Conservation (phyloP, 2,888 invertebrate species). For the Tholera decimalis region DNA sequence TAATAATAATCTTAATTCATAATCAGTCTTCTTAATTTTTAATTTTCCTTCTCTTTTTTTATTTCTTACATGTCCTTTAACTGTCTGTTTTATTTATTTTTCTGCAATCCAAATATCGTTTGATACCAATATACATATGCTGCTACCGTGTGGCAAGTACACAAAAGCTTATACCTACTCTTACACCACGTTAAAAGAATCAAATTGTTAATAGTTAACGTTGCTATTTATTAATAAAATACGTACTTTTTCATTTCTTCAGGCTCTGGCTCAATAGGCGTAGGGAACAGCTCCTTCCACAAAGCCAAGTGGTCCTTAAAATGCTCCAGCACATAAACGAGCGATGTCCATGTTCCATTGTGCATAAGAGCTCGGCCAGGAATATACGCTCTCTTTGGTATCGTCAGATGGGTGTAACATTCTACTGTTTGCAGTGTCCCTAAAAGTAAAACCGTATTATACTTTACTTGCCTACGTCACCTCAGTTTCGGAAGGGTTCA, state of each 20-base stretch:
- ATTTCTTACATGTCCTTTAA: too few species aligned
- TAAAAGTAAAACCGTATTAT: constrained; percentile 55
- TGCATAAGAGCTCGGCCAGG: constrained; percentile 74
- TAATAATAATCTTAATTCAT: too few species aligned
- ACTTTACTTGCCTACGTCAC: background rate
- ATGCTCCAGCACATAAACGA: constrained; percentile 73
- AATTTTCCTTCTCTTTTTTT: too few species aligned
- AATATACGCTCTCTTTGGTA: constrained; percentile 74
- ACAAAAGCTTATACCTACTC: background rate
- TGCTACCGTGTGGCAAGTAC: too few species aligned
- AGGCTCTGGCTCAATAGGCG: constrained; percentile 63
- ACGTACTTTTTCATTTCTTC: constrained; percentile 72
- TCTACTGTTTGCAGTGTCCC: constrained; percentile 74
- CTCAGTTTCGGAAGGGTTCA: background rate
- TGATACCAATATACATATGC: too few species aligned
- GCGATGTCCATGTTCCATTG: constrained; percentile 79
- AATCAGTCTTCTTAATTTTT: too few species aligned
- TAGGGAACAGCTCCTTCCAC: constrained; percentile 71
- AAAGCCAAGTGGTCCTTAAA: constrained; percentile 66
- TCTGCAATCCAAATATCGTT: too few species aligned
- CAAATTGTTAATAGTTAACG: too few species aligned
- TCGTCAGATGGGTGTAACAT: constrained; percentile 72
- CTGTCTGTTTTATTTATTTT: too few species aligned
- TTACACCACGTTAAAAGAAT: too few species aligned
- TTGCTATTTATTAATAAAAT: background rate